Evolutionary conservation across 2,888 invertebrate genomes (phyloP).

Genomic region (Nematopogon swammerdamellus): DNA sequence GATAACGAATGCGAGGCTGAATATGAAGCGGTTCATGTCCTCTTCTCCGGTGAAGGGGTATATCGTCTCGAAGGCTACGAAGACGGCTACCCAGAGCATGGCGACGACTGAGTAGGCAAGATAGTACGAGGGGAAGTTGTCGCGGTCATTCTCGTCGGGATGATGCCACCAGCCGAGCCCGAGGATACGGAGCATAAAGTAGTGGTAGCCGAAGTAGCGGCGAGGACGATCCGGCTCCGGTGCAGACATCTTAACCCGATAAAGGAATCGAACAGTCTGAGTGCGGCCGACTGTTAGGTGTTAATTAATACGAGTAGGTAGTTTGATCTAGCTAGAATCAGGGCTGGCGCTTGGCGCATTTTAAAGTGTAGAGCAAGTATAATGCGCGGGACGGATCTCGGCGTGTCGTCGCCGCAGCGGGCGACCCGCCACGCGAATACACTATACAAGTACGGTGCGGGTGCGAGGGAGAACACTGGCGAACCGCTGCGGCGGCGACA

Average conservation of each 20-base stretch:
- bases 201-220: slow-evolving; percentile 36
- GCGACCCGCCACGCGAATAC: too few relatives aligned
- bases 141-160: slow-evolving; percentile 32
- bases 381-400: too few relatives aligned
- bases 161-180: slow-evolving; percentile 50
- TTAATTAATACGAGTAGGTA: background rate
- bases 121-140: slow-evolving; percentile 37
- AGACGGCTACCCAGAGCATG: slow-evolving; percentile 40
- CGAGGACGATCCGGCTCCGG: slow-evolving; percentile 18
- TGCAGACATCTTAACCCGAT: background rate
- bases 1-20: slow-evolving; percentile 45
- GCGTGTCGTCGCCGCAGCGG: too few relatives aligned
- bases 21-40: slow-evolving; percentile 45
- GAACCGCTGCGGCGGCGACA: too few relatives aligned
- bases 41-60: slow-evolving; percentile 45
- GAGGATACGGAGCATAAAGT: slow-evolving; percentile 29
- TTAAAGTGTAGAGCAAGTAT: too few relatives aligned
- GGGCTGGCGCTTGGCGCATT: too few relatives aligned
- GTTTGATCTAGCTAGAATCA: too few relatives aligned
- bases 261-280: background rate
- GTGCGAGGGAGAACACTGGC: too few relatives aligned
- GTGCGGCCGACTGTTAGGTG: background rate
- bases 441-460: too few relatives aligned
- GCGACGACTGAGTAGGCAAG: slow-evolving; percentile 37
- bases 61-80: slow-evolving; percentile 44